A percentile compares a stretch with the other conserved stretches of the same genome.
Evolutionary conservation across 2,113 vertebrate genomes (phyloP).

Genomic region (Lanius ludovicianus): DNA sequence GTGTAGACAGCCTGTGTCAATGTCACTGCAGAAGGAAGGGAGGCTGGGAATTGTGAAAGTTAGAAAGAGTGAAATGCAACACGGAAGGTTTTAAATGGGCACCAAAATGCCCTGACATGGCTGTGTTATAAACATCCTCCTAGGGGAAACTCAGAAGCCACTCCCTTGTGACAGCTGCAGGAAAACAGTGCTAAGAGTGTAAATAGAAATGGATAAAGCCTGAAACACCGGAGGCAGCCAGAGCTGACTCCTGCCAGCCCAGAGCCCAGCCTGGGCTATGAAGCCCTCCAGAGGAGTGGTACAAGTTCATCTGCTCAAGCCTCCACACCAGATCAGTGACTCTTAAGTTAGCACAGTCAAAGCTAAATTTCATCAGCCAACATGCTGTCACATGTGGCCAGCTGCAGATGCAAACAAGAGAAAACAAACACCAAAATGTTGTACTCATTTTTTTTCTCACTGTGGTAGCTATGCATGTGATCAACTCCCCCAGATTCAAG

Average conservation of each 20-base stretch:
- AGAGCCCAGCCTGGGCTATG: neutral
- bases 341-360: neutral
- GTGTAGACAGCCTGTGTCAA: neutral
- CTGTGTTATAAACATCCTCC: neutral
- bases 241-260: neutral
- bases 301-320: accelerated
- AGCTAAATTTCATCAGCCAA: neutral
- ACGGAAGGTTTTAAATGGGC: neutral
- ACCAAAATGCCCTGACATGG: neutral
- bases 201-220: neutral
- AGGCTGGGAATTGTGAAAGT: neutral
- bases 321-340: neutral
- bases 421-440: neutral
- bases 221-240: neutral
- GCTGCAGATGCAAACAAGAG: neutral
- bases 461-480: neutral
- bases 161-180: neutral
- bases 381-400: neutral
- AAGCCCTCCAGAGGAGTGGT: neutral
- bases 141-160: neutral
- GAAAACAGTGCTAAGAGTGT: neutral
- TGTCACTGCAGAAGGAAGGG: neutral
- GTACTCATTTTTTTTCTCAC: neutral
- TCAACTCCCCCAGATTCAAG: neutral
- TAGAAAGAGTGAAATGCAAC: neutral